Base-by-base conservation (phyloP, 2,888 invertebrate genomes). In the Hipparchia semele region DNA sequence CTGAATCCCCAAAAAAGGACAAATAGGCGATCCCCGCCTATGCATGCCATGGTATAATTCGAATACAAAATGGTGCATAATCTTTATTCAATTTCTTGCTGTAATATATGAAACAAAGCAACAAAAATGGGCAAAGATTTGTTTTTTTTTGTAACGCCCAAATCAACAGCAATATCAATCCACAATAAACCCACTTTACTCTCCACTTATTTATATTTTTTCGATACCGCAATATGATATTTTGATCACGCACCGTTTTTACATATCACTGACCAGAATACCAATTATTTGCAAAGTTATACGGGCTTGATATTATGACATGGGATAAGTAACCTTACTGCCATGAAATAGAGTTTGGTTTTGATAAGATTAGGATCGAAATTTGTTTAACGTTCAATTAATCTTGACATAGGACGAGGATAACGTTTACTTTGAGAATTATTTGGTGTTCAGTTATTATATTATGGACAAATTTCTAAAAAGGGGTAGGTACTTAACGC, bases 241-340 rank as follows among this genome's bases (percentile, higher is more conserved):
- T 84, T 81, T 74, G 71, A 76, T 83, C 81, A 82, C 89, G 89
- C 84, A 80, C 80, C 80, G 77, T 80, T 83, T 88, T 88, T 87
- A 84, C 88, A 87, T 88, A 83, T 71, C 71, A 78, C 83, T 86
- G 89, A 84, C 80, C 81, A 77, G 89, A 89, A 89, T 89, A 87
- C 79, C 85, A 88, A 89, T 87, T 85, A 84, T 82, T 79, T 72
- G 66, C 73, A 68, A 71, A 73, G 75, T 58, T 72, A 59, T 70
- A 61, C 65, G 58, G 64, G 70, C 54, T 68, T 59, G 53, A 51
- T 53, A 51, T 2, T 6, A 46, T 51, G 9, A 33, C 49, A 61
- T 3, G 45, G 45, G 10, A 71, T 8, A 58, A 51, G 66, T 53
- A 66, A 23, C 66, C 51, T 39, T 67, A 71, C 61, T 58, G 5